Evolutionary conservation across 2,888 invertebrate species (phyloP).

Genomic region (Athalia rosae): DNA sequence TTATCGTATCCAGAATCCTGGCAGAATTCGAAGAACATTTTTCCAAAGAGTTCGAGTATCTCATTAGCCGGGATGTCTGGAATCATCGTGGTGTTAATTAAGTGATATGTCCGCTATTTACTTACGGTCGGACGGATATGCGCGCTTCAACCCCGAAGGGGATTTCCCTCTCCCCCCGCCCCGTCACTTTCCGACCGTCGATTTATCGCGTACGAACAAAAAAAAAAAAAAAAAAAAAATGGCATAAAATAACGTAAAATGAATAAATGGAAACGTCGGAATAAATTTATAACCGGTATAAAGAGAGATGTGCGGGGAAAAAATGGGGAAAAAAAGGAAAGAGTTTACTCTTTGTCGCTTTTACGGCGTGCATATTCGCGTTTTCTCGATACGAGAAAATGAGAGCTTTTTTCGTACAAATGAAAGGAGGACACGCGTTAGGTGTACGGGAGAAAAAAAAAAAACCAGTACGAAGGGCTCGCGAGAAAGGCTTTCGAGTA

Average conservation of each 20-base stretch:
- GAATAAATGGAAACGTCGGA: conserved; percentile 27
- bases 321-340: too few species aligned
- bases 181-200: neutral
- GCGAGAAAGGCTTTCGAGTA: neutral
- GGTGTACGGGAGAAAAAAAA: neutral
- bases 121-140: neutral
- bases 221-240: too few species aligned
- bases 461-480: neutral
- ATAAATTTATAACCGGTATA: conserved; percentile 12
- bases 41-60: conserved; percentile 93
- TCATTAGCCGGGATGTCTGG: conserved; percentile 92
- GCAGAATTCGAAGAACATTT: conserved; percentile 97
- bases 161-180: conserved; percentile 9
- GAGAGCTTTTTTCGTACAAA: neutral
- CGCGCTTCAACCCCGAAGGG: neutral
- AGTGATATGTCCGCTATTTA: conserved; percentile 13
- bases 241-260: neutral
- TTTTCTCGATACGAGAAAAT: neutral
- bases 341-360: too few species aligned
- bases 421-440: neutral
- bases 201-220: conserved; percentile 14
- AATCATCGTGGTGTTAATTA: conserved; percentile 56
- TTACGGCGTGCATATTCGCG: neutral
- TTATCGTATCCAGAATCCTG: conserved; percentile 98
- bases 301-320: too few species aligned